These are phyloP conservation scores for Pangasius macronema DNA, from an alignment of 2,797 vertebrate genomes.

Conservation along the genomic window DNA sequence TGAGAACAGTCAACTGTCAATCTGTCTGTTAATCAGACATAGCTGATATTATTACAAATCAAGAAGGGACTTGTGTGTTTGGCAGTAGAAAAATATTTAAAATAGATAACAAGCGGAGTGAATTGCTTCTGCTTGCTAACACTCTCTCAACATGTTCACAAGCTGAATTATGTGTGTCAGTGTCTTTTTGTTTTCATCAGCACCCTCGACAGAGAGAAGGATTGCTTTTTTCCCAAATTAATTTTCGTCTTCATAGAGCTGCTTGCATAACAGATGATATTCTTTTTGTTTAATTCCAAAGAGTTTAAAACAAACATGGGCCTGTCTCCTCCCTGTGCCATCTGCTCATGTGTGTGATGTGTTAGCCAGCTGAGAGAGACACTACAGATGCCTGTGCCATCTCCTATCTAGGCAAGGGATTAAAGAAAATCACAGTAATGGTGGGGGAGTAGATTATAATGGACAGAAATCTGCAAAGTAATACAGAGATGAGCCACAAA, in stretches of 20 bases:
- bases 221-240: neutral
- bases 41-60: neutral
- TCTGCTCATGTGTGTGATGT: neutral
- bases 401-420: neutral
- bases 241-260: neutral
- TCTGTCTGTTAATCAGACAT: neutral
- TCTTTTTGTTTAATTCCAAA: neutral
- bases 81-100: neutral
- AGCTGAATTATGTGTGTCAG: neutral
- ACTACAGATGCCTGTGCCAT: neutral
- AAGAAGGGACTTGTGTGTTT: neutral
- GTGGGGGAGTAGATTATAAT: neutral
- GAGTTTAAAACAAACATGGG: neutral
- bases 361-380: neutral
- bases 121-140: neutral
- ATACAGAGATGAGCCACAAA: no score
- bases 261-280: neutral
- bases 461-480: neutral
- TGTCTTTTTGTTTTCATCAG: neutral
- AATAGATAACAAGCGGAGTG: neutral
- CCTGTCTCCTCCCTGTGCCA: neutral
- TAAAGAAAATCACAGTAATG: slow-evolving; percentile 4
- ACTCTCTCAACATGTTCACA: neutral
- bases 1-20: neutral
- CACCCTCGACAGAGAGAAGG: neutral